Conservation (phyloP, 2,888 invertebrate species). For the Cerceris ruficornis region DNA sequence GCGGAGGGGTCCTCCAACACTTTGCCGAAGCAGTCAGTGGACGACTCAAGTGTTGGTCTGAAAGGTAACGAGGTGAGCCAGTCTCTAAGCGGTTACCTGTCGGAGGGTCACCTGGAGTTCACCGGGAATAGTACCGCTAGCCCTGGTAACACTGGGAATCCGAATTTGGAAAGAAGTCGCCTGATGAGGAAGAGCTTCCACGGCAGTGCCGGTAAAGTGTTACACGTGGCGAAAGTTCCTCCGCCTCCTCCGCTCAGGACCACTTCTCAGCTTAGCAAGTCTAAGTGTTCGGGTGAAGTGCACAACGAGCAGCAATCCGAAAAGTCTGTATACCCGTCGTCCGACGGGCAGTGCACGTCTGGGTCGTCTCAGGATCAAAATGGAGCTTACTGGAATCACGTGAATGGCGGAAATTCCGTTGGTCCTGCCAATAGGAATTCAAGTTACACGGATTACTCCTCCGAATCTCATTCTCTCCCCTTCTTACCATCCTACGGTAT, state of each 20-base stretch:
- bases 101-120: conserved; percentile 93
- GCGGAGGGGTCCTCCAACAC: conserved; percentile 76
- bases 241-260: conserved; percentile 93
- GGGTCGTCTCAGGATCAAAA: conserved; percentile 80
- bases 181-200: conserved; percentile 95
- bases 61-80: conserved; percentile 85
- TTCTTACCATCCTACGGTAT: conserved; percentile 84
- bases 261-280: conserved; percentile 91
- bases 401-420: conserved; percentile 65
- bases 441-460: conserved; percentile 75
- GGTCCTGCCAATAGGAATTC: conserved; percentile 60
- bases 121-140: conserved; percentile 81
- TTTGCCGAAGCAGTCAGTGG: conserved; percentile 83
- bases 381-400: conserved; percentile 76
- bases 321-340: conserved; percentile 63
- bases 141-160: conserved; percentile 86
- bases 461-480: conserved; percentile 86
- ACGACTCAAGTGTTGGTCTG: conserved; percentile 89
- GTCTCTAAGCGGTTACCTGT: conserved; percentile 90
- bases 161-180: conserved; percentile 92
- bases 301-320: conserved; percentile 78
- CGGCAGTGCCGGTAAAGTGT: conserved; percentile 90
- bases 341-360: conserved; percentile 61
- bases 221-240: conserved; percentile 92
- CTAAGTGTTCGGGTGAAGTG: conserved; percentile 85